Evolutionary conservation across 2,888 invertebrate species (phyloP), one percentile per base, ranked within the genome.

Genomic region (Ormyrus pomaceus): DNA sequence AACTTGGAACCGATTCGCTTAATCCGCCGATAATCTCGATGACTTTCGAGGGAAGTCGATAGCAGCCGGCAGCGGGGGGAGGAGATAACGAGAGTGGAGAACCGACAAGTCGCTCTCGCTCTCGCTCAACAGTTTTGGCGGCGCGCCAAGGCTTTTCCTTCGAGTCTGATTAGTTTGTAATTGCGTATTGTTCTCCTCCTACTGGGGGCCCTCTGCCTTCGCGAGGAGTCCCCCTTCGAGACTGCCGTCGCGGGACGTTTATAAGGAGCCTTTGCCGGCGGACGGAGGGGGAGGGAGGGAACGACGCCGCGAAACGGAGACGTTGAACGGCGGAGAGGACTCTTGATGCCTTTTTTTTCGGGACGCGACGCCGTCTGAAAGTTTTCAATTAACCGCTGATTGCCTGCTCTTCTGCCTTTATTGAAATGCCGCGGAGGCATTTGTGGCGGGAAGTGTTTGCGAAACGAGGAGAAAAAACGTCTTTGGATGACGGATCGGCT

Each of bases 141-240:
- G 68, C 3, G 62, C 34, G 87, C 87, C 87, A 87, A 82, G 75
- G 69, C 77, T 81, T 77, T 80, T 79, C 80, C 77, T 50, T 79
- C 75, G 79, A 82, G 85, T 83, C 87, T 86, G 87, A 88, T 88
- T 86, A 88, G 86, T 83, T 85, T 82, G 85, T 87, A 88, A 88
- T 88, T 87, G 87, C 85, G 85, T 86, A 86, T 88, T 87, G 85
- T 88, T 84, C 85, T 76, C 81, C 74, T 76, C 81, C 59, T 19
- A 19, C 19, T 1, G 19, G 19, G 1, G 19, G 19, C 19, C 19
- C 19, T 19, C 19, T 19, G 80, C 58, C 59, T 78, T 71, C 72
- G 55, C 19, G 81, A 80, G 79, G 78, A 19, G 19, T n/a, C n/a
- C 80, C 66, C 73, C 70, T 13, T 19, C 11, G 66, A 75, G 78